Base-by-base conservation (phyloP, 2,113 vertebrate species). In the Microtus montanus region DNA sequence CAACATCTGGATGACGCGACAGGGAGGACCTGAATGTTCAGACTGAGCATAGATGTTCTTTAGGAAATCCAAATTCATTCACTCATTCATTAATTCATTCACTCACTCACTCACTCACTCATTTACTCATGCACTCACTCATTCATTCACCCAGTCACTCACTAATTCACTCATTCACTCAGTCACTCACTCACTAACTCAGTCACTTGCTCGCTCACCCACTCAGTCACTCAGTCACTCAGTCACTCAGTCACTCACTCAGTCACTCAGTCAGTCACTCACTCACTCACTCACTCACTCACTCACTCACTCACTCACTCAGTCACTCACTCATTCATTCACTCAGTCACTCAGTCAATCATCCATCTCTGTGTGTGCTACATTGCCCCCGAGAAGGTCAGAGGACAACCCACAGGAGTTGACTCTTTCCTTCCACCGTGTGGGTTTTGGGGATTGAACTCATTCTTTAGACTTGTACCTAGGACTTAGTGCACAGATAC, bases 1-100 rank as follows among this genome's bases (percentile, higher is more conserved):
- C 17, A 6, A 12, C 14, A 3, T 0, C 0, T 33, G n/a, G 1
- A 26, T 3, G 24, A n/a, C 26, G 1, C 0, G 10, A 28, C 2
- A 41, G 49, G 19, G 26, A 30, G 17, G 35, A 30, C 26, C 44
- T 2, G 0, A 1, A 52, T 24, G 44, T 49, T 87, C 58, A 68
- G 68, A 17, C 64, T 30, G 22, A 17, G 41, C 12, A 64, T 61
- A n/a, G n/a, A 54, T 26, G 80, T 61, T 83, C 71, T 28, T 63
- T 83, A 28, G 15, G 14, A 52, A 61, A 14, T 58, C 17, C 35
- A 71, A 33, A n/a, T 71, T 71, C 6, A 71, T 3, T n/a, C 68
- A 71, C 2, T n/a, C 68, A 71, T 0, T n/a, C 15, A 70, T 5
- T 68, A 2, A 68, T 0, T 47, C 47, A n/a, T 1, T n/a, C 20